Base-by-base conservation (phyloP, 2,888 invertebrate genomes). In the Marasmarcha lunaedactyla region DNA sequence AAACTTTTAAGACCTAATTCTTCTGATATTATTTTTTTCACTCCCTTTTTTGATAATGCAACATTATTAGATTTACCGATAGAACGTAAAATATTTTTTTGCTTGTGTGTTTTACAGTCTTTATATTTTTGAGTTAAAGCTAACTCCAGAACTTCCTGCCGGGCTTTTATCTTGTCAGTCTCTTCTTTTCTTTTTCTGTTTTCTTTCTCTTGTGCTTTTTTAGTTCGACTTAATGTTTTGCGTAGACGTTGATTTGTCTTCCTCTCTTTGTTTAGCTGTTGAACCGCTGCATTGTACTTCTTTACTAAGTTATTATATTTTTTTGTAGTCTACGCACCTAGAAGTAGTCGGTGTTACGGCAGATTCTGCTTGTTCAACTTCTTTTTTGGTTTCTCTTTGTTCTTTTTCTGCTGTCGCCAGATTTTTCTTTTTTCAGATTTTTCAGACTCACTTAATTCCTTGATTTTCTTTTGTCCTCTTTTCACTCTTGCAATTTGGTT, bases 371-470 rank as follows among this genome's bases (percentile, higher is more conserved):
- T 36, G 11, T 20, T 20, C 25, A 36, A 9, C 14, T n/a, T 37
- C 4, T 37, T 14, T 25, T 26, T 13, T 26, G 12, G 12, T 13
- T 26, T 26, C 26, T 14, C 14, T 20, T 26, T 27, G 25, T 9
- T 27, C 13, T 26, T 37, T 26, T 27, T 37, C 26, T 37, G 26
- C 9, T 34, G 4, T 40, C 33, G 26, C 14, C 35, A 36, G 2
- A 36, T 34, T 25, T 33, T 39, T 39, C 26, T 33, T 35, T 12
- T 35, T 15, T 39, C 25, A 4, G 27, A 12, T 20, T 14, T 25
- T 33, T 39, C 14, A 34, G 15, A 13, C 6, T 33, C 15, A 30
- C 9, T 25, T 10, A 34, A 10, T 7, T 33, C n/a, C n/a, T n/a
- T n/a, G n/a, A n/a, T n/a, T n/a, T n/a, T n/a, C n/a, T n/a, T n/a